Conservation (phyloP, 2,888 invertebrate genomes). For the Sturmia bella region DNA sequence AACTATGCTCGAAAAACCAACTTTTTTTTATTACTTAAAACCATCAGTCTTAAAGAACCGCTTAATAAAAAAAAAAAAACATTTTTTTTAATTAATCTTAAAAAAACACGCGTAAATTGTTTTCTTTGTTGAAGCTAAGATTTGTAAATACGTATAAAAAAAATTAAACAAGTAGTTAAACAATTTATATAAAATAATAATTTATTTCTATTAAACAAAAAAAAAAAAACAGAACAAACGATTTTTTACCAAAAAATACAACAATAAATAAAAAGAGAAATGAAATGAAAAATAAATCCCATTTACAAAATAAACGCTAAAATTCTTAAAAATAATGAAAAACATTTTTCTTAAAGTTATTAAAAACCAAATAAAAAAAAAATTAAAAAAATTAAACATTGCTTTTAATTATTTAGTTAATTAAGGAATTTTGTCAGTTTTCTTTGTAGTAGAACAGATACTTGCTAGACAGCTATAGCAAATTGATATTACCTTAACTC, state of each 20-base stretch:
- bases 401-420: constrained; percentile 28
- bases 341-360: constrained; percentile 58
- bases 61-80: constrained; percentile 59
- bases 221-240: constrained; percentile 61
- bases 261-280: constrained; percentile 50
- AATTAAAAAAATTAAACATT: constrained; percentile 49
- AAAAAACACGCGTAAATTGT: constrained; percentile 64
- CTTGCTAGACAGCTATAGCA: no score
- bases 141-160: constrained; percentile 65
- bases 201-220: constrained; percentile 68
- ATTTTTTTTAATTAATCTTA: constrained; percentile 57
- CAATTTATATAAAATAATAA: constrained; percentile 66
- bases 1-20: constrained; percentile 40
- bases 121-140: constrained; percentile 67
- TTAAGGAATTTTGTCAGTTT: constrained; percentile 32
- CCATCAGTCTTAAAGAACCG: constrained; percentile 61
- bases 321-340: constrained; percentile 49
- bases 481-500: no score
- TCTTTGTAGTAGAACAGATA: no score
- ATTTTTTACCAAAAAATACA: constrained; percentile 66
- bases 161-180: constrained; percentile 64
- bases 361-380: constrained; percentile 63
- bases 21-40: constrained; percentile 68
- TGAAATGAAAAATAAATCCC: constrained; percentile 51
- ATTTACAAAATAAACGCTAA: constrained; percentile 65